phyloP scores from a whole-genome alignment of 2,797 vertebrate species.

The Lagorchestes hirsutus region DNA sequence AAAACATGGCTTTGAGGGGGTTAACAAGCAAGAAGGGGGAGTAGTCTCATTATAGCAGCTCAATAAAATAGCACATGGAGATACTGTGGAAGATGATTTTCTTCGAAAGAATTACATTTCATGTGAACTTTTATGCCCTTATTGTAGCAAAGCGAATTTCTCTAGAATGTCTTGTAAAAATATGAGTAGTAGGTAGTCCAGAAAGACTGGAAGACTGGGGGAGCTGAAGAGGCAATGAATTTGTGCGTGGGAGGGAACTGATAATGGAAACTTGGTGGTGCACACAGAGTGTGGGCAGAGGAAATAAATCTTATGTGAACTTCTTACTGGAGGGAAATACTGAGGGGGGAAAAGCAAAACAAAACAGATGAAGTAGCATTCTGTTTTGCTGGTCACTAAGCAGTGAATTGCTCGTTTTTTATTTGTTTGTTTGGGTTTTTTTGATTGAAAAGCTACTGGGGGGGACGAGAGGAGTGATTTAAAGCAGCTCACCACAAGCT shows the following conservation, averaged over 20 bases:
- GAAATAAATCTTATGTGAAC: constrained; percentile 87
- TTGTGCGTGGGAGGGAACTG: constrained; percentile 80
- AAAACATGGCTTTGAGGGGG: constrained; percentile 42
- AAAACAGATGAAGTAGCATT: constrained; percentile 82
- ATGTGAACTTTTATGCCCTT: background rate
- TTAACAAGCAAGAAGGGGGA: constrained; percentile 21
- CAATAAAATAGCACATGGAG: background rate
- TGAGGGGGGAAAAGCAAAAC: background rate
- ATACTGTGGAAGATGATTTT: background rate
- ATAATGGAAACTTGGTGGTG: constrained; percentile 86
- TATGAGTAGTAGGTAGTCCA: constrained; percentile 69
- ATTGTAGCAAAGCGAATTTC: constrained; percentile 23
- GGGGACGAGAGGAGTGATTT: background rate
- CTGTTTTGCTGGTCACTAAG: constrained; percentile 71
- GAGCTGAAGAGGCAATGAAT: constrained; percentile 73
- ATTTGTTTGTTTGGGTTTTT: background rate
- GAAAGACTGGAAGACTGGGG: constrained; percentile 47
- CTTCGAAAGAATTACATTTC: background rate
- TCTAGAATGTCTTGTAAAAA: constrained; percentile 25
- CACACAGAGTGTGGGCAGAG: constrained; percentile 83
- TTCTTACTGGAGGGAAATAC: constrained; percentile 80
- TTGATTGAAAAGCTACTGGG: constrained; percentile 46
- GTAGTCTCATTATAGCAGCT: background rate
- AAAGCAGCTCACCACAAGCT: background rate
- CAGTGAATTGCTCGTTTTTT: constrained; percentile 78